These are phyloP conservation scores for Marronus borbonicus DNA, from an alignment of 2,888 invertebrate genomes.

Conservation along the genomic window DNA sequence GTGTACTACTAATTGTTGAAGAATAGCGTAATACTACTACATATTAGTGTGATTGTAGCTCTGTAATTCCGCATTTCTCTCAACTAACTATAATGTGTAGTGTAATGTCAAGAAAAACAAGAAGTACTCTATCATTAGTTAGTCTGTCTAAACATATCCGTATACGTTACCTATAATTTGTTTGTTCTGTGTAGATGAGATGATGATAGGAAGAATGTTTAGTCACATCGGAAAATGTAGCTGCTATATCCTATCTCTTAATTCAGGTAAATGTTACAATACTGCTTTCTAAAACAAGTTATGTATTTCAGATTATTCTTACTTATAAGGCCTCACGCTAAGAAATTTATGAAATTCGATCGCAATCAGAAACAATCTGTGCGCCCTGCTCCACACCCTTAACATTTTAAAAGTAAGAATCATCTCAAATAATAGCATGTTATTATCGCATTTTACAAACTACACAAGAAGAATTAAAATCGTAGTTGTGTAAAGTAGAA, in stretches of 20 bases:
- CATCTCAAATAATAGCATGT: too few species aligned
- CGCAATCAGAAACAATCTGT: too few species aligned
- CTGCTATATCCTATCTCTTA: neutral
- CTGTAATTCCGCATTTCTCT: neutral
- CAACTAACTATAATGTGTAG: neutral
- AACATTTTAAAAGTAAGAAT: too few species aligned
- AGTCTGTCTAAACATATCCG: conserved; percentile 43
- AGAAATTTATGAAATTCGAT: too few species aligned
- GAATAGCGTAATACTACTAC: neutral
- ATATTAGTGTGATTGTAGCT: too few species aligned
- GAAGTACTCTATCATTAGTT: conserved; percentile 10
- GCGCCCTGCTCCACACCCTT: too few species aligned
- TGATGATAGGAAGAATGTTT: conserved; percentile 4
- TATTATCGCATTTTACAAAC: neutral
- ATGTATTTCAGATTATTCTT: too few species aligned
- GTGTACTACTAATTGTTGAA: neutral
- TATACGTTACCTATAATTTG: conserved; percentile 21
- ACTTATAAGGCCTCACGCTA: too few species aligned
- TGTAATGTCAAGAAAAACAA: conserved; percentile 6
- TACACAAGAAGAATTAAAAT: too few species aligned
- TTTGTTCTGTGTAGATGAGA: neutral
- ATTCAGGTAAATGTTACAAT: neutral
- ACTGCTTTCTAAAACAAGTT: too few species aligned
- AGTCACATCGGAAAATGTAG: neutral
- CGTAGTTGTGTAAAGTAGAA: neutral